Evolutionary conservation across 2,113 vertebrate genomes (phyloP), one percentile per base, ranked within the genome.

Genomic region (Mola mola): DNA sequence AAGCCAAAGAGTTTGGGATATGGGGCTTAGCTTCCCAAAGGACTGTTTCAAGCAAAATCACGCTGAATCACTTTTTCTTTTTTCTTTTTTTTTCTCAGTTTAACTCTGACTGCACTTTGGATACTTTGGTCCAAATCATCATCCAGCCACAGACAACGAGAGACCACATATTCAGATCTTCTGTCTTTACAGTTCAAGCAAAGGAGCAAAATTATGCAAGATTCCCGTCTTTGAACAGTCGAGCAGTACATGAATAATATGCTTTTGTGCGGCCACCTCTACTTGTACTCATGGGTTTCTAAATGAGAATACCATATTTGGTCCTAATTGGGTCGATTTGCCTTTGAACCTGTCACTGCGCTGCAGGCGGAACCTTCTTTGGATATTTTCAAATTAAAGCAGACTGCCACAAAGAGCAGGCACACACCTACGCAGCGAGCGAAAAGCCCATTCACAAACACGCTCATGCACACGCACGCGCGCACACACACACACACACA

Each of bases 301-400:
- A 24, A 68, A 51, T 77, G 50, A 64, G 61, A 73, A 82, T 57
- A 22, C 22, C 3, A 58, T 72, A 78, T 74, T 62, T 26, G 25
- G 47, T 76, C 53, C 49, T 86, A 87, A 88, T 88, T 87, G 67
- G 82, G 79, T 70, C 48, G 22, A 72, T 66, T 74, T 72, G 66
- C 51, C 65, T 90, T 85, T 84, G 75, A 87, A 82, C 74, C 47
- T 49, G 36, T 69, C 34, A 61, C 71, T 67, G 26, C 40, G 73
- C 71, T 75, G 64, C 73, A 78, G 72, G 82, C 75, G 12, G 48
- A 40, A 72, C 50, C 75, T 82, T 82, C 74, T 66, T 81, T 69
- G 70, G 41, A 53, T 79, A 43, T 62, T 55, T 59, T 70, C 40
- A 78, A 82, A 82, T 84, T 49, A 82, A 85, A 84, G 77, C 17